phyloP scores from a whole-genome alignment of 1,140 invertebrate species.

The Trypoxylus dichotomus region DNA sequence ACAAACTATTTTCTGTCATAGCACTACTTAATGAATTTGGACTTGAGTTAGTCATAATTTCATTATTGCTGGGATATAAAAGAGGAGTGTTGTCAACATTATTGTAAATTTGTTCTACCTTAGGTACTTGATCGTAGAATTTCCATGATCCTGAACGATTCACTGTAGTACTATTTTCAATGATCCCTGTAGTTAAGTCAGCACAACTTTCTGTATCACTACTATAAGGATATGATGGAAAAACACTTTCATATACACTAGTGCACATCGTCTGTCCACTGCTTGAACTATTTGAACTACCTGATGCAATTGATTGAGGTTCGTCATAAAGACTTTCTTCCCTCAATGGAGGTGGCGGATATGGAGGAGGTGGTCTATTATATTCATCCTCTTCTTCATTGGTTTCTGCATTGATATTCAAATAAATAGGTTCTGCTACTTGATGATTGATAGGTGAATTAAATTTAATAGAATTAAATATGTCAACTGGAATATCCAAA shows the following conservation, averaged over 20 bases:
- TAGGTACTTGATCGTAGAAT: constrained; percentile 57
- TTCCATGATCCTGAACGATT: constrained; percentile 60
- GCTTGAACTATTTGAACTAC: constrained; percentile 49
- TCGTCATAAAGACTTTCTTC: constrained; percentile 63
- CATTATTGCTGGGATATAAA: constrained; percentile 19
- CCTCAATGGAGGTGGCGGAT: constrained; percentile 62
- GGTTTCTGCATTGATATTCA: neutral
- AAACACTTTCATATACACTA: constrained; percentile 53
- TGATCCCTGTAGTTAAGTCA: constrained; percentile 37
- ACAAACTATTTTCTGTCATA: constrained; percentile 38
- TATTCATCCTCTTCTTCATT: constrained; percentile 52
- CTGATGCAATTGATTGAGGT: constrained; percentile 55
- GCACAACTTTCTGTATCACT: constrained; percentile 55
- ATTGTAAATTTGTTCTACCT: constrained; percentile 46
- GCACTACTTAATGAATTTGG: neutral
- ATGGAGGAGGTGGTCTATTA: constrained; percentile 57
- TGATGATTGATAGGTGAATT: constrained; percentile 45
- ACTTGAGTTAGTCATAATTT: neutral
- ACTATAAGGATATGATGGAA: constrained; percentile 50
- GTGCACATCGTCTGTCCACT: constrained; percentile 36
- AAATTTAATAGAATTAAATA: constrained; percentile 49
- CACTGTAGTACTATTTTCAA: constrained; percentile 41
- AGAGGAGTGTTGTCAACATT: constrained; percentile 37
- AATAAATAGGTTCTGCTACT: constrained; percentile 24
- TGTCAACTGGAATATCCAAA: constrained; percentile 41